phyloP scores from a whole-genome alignment of 2,797 vertebrate species.

The Poeciliopsis gracilis region DNA sequence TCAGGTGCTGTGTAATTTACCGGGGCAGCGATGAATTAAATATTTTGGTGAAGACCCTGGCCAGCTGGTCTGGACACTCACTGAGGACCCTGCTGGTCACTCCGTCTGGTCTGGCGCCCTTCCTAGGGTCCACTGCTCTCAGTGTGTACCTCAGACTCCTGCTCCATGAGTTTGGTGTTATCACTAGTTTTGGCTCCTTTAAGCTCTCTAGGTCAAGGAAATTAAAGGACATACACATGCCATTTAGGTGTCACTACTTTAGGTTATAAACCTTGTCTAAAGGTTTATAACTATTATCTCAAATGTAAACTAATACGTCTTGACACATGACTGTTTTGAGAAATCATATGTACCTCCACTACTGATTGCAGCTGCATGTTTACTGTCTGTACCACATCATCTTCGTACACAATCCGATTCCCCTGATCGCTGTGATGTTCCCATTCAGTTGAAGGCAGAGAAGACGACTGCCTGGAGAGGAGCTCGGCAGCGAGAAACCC shows the following conservation, averaged over 20 bases:
- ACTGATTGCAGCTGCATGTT: neutral
- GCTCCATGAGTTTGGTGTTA: neutral
- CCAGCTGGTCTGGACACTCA: neutral
- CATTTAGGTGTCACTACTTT: neutral
- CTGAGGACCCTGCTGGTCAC: neutral
- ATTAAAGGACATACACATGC: neutral
- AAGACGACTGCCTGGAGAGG: conserved; percentile 45
- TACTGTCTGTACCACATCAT: neutral
- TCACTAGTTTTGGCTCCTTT: neutral
- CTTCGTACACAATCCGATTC: conserved; percentile 30
- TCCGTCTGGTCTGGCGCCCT: neutral
- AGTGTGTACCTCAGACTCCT: neutral
- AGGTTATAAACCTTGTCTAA: neutral
- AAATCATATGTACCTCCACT: neutral
- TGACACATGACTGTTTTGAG: neutral
- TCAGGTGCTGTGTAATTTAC: neutral
- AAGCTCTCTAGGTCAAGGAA: neutral
- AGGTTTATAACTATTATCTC: neutral
- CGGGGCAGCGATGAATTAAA: neutral
- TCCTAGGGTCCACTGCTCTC: neutral
- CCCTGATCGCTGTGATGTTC: conserved; percentile 24
- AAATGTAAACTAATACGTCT: neutral
- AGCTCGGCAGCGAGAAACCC: conserved; percentile 10
- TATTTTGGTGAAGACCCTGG: neutral
- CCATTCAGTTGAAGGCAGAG: conserved; percentile 62